Percentiles rank a stretch among this genome's conserved stretches.
These are phyloP conservation scores for Sebastes umbrosus DNA, from an alignment of 2,797 vertebrate species.

Conservation along the genomic window DNA sequence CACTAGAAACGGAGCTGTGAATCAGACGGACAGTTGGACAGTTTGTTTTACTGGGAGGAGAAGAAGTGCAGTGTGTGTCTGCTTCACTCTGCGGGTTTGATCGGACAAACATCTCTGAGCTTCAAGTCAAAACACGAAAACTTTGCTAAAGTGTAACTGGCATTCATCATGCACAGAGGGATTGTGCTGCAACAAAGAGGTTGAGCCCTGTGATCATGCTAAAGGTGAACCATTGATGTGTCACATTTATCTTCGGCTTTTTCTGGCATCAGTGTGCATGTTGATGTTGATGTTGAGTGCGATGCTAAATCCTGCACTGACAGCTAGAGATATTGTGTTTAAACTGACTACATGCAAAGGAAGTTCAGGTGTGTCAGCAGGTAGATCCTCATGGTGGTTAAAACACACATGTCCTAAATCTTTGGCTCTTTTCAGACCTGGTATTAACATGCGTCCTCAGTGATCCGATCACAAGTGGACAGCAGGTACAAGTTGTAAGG, in stretches of 20 bases:
- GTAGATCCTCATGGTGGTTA: slow-evolving; percentile 19
- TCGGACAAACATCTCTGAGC: slow-evolving; percentile 35
- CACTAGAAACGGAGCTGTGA: background rate
- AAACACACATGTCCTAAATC: slow-evolving; percentile 51
- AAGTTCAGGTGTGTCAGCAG: slow-evolving; percentile 62
- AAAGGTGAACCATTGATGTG: slow-evolving; percentile 61
- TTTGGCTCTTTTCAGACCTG: too few relatives aligned
- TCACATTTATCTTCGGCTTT: slow-evolving; percentile 42
- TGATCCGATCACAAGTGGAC: too few relatives aligned
- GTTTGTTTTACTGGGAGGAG: slow-evolving; percentile 28
- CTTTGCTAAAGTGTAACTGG: slow-evolving; percentile 13
- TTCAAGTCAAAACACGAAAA: slow-evolving; percentile 76
- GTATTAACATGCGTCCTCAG: too few relatives aligned
- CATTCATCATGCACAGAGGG: slow-evolving; percentile 39
- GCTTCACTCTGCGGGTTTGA: slow-evolving; percentile 41
- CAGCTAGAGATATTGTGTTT: slow-evolving; percentile 40
- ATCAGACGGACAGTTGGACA: slow-evolving; percentile 26
- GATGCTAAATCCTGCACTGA: slow-evolving; percentile 50
- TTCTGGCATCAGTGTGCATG: slow-evolving; percentile 30
- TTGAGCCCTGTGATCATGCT: slow-evolving; percentile 45
- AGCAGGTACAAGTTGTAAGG: too few relatives aligned
- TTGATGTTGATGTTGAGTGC: slow-evolving; percentile 38
- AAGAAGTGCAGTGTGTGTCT: slow-evolving; percentile 2
- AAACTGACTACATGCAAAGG: slow-evolving; percentile 35
- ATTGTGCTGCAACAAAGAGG: slow-evolving; percentile 46